Evolutionary conservation across 2,113 vertebrate species (phyloP), one percentile per base, ranked within the genome.

Genomic region (Progne subis): DNA sequence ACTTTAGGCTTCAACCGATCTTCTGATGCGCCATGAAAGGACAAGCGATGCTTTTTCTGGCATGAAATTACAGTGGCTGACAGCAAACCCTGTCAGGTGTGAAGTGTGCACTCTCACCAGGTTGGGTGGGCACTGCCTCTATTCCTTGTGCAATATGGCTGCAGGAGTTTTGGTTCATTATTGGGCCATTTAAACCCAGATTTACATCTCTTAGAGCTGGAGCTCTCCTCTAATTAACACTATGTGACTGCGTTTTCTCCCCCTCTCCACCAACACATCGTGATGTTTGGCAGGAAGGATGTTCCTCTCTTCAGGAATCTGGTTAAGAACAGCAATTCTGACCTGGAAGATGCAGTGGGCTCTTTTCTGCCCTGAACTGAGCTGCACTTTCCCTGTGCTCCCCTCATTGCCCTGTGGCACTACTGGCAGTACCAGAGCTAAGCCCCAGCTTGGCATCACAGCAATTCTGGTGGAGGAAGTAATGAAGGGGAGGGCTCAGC

Each of bases 21-120:
- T 86, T 56, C 41, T 49, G 50, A 37, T 0, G 1, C 18, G 24
- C 7, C 69, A 37, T 20, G 32, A 46, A 88, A 83, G 37, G 55
- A 86, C n/a, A 44, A 72, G 46, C 0, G 0, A 44, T 61, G 21
- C 5, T 52, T 72, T 53, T 81, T 63, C 64, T 87, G 49, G 6
- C 0, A 0, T 39, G 46, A 72, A 55, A 15, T 59, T 64, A 32
- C 37, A 28, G 9, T 0, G 17, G 21, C 24, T 57, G 46, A 37
- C 46, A 84, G 43, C 69, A 90, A 78, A 75, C 29, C 28, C 34
- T 0, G 0, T 7, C 8, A 1, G 31, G 4, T 78, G 56, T 18
- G 32, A 85, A 53, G 31, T 3, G 23, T 57, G 46, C 12, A 29
- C 0, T 3, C 28, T 34, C 8, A 0, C 19, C 39, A 34, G 65